Base-by-base conservation (phyloP, 2,888 invertebrate species). In the Agriotes lineatus region DNA sequence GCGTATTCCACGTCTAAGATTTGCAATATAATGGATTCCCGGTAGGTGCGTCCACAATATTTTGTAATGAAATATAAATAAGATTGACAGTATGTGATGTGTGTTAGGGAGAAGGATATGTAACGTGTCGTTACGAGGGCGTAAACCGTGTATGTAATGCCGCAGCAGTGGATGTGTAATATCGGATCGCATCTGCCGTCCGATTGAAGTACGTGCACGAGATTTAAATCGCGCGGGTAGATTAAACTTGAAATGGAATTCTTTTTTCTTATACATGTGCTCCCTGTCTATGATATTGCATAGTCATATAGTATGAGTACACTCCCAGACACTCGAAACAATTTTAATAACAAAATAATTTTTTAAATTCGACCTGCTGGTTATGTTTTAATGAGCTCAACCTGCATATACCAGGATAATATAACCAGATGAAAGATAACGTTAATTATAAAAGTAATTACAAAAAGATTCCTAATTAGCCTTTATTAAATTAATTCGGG, bases 161-260 rank as follows among this genome's bases (percentile, higher is more conserved):
- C 72, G 61, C 64, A 66, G 66, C 66, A 70, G 72, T 72, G 68
- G 73, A 76, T 74, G 71, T 74, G 76, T 78, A 79, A 80, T 80
- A 79, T 79, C 79, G 76, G 78, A 79, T 78, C 79, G 75, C 81
- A 81, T 80, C 81, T 81, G 81, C 79, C 77, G 79, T 80, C 79
- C 80, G 77, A 79, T 80, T 77, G 76, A 67, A 75, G 78, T 80
- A 81, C 81, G 81, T 81, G 81, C 79, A 74, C 72, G 77, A 80
- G 79, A 80, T 81, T 81, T 78, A 81, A 81, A 81, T 81, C 78
- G 78, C 67, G 72, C 67, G 73, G 74, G 77, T 75, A 77, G 80
- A 80, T 81, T 80, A 79, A 80, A 81, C 74, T 78, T 74, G 76
- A 78, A 79, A 79, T 78, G 77, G 76, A 77, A 78, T 76, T 78